phyloP scores from a whole-genome alignment of 2,888 invertebrate species.

The Linnaemya vulpina region DNA sequence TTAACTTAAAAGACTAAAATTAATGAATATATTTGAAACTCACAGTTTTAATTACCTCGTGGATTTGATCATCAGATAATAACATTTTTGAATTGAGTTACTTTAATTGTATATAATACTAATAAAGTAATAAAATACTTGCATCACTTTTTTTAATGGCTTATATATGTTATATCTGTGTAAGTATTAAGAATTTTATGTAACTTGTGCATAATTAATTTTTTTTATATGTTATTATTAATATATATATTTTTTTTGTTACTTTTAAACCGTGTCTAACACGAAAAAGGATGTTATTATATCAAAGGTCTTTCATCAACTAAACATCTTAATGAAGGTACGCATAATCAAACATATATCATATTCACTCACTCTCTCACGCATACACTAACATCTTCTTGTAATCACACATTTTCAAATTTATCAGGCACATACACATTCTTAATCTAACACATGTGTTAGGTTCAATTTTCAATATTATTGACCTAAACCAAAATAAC shows the following conservation, averaged over 20 bases:
- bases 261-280: conserved; percentile 41
- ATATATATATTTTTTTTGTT: background rate
- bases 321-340: conserved; percentile 80
- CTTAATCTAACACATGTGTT: background rate
- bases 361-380: conserved; percentile 44
- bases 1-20: conserved; percentile 13
- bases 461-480: conserved; percentile 8
- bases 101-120: conserved; percentile 47
- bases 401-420: conserved; percentile 46
- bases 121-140: no score
- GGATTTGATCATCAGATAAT: conserved; percentile 81
- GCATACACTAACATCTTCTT: conserved; percentile 38
- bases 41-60: conserved; percentile 77
- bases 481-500: conserved; percentile 41
- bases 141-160: background rate
- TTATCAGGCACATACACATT: conserved; percentile 1
- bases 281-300: conserved; percentile 79
- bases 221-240: background rate
- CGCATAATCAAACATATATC: conserved; percentile 72
- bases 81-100: conserved; percentile 75
- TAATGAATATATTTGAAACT: conserved; percentile 3
- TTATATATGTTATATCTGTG: background rate
- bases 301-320: conserved; percentile 82
- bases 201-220: conserved; percentile 1
- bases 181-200: background rate